phyloP scores from a whole-genome alignment of 2,113 vertebrate genomes.

The Serilophus lunatus region DNA sequence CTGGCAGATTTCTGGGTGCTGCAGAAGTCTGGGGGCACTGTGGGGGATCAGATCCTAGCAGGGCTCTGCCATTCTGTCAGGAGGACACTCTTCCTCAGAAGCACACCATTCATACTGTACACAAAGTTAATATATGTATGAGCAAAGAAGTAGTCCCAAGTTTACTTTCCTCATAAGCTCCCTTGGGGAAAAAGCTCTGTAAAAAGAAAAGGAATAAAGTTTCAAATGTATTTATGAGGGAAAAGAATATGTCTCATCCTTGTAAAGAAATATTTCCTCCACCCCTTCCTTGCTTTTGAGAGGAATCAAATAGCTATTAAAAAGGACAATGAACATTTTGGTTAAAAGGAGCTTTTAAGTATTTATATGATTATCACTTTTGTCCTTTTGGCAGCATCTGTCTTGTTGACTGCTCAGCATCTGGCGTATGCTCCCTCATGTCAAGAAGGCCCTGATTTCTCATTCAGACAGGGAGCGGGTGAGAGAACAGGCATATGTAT shows the following conservation, averaged over 20 bases:
- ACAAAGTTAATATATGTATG: not conserved
- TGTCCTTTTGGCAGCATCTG: slow-evolving; percentile 41
- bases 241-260: not conserved
- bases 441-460: slow-evolving; percentile 44
- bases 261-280: slow-evolving; percentile 22
- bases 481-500: not conserved
- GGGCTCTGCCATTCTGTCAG: not conserved
- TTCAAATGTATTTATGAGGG: not conserved
- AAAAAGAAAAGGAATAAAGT: not conserved
- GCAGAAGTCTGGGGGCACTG: not conserved
- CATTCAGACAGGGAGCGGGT: slow-evolving; percentile 24
- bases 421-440: not conserved
- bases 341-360: slow-evolving; percentile 53
- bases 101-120: accelerated
- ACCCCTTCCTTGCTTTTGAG: not conserved
- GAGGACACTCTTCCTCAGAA: not conserved
- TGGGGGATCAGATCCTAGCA: not conserved
- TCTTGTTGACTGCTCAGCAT: slow-evolving; percentile 8
- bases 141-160: not conserved
- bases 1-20: not conserved
- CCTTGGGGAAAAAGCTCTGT: not conserved
- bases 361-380: slow-evolving; percentile 60
- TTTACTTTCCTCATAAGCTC: not conserved
- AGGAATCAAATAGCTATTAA: slow-evolving; percentile 23
- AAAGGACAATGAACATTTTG: slow-evolving; percentile 42